A percentile compares a stretch with the other conserved stretches of the same genome.
Evolutionary conservation across 2,888 invertebrate genomes (phyloP).

Genomic region (Euspilapteryx auroguttella): DNA sequence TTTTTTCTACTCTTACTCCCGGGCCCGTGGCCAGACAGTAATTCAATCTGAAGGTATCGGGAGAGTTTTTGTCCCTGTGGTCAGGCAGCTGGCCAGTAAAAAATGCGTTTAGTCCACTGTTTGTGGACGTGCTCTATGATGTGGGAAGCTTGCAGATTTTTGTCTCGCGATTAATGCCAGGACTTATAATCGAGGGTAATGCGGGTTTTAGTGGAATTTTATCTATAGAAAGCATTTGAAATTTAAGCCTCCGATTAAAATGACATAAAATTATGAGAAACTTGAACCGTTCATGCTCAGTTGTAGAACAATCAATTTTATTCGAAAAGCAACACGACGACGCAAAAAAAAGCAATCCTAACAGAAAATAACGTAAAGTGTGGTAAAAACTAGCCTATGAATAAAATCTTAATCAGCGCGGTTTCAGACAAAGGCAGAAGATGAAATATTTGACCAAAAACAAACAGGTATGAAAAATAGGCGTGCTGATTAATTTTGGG

Average conservation of each 20-base stretch:
- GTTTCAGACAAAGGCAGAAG: too few species aligned
- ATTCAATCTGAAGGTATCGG: slow-evolving; percentile 56
- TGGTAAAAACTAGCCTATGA: slow-evolving; percentile 21
- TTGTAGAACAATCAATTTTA: too few species aligned
- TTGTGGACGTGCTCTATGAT: slow-evolving; percentile 14
- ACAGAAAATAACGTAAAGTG: background rate
- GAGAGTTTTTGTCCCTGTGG: slow-evolving; percentile 49
- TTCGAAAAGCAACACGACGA: background rate
- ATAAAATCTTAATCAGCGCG: slow-evolving; percentile 60
- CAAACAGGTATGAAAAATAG: slow-evolving; percentile 49
- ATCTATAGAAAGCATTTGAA: too few species aligned
- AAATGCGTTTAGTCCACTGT: slow-evolving; percentile 32
- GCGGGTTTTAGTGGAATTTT: too few species aligned
- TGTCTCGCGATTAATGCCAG: too few species aligned
- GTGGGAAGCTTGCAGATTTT: too few species aligned
- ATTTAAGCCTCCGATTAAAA: background rate
- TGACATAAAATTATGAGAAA: too few species aligned
- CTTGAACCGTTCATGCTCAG: too few species aligned
- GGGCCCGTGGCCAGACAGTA: slow-evolving; percentile 43
- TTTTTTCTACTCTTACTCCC: slow-evolving; percentile 33
- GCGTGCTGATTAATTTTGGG: slow-evolving; percentile 50
- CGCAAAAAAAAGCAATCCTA: background rate
- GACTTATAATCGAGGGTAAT: too few species aligned
- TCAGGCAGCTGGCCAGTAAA: slow-evolving; percentile 52
- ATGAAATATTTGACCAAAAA: slow-evolving; percentile 41